Evolutionary conservation across 2,113 vertebrate species (phyloP).

Genomic region (Halichoeres trimaculatus): DNA sequence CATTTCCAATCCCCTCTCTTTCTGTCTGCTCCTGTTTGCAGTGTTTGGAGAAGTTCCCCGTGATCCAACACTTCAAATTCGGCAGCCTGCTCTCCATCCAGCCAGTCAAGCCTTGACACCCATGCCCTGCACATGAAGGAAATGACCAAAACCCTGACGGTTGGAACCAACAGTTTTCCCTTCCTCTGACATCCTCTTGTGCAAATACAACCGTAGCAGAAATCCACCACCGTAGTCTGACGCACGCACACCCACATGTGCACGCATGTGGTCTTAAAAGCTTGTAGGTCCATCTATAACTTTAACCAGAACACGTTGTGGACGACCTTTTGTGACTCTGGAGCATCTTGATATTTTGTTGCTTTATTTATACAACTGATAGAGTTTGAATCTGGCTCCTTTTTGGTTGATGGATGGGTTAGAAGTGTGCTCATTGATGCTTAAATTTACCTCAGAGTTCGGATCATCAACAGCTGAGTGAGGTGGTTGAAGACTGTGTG

Average conservation of each 20-base stretch:
- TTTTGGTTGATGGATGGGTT: constrained; percentile 10
- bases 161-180: constrained; percentile 5
- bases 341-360: constrained; percentile 34
- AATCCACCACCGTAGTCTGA: constrained; percentile 33
- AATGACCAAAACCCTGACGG: constrained; percentile 51
- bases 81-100: constrained; percentile 97
- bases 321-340: constrained; percentile 38
- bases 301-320: constrained; percentile 26
- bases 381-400: constrained; percentile 24
- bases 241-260: constrained; percentile 24
- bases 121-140: constrained; percentile 31
- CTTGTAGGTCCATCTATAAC: constrained; percentile 19
- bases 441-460: constrained; percentile 29
- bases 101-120: constrained; percentile 86
- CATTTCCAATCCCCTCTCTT: constrained; percentile 5
- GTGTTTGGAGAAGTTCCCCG: constrained; percentile 99
- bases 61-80: constrained; percentile 99
- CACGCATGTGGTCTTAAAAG: constrained; percentile 32
- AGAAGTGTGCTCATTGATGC: constrained; percentile 17
- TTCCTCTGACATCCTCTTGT: constrained; percentile 20
- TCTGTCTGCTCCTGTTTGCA: constrained; percentile 55
- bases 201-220: constrained; percentile 40
- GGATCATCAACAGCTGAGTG: constrained; percentile 11
- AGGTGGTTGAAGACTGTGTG: neutral
- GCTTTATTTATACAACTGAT: constrained; percentile 63